Evolutionary conservation across 2,888 invertebrate genomes (phyloP), one percentile per base, ranked within the genome.

Genomic region (Pollenia angustigena): DNA sequence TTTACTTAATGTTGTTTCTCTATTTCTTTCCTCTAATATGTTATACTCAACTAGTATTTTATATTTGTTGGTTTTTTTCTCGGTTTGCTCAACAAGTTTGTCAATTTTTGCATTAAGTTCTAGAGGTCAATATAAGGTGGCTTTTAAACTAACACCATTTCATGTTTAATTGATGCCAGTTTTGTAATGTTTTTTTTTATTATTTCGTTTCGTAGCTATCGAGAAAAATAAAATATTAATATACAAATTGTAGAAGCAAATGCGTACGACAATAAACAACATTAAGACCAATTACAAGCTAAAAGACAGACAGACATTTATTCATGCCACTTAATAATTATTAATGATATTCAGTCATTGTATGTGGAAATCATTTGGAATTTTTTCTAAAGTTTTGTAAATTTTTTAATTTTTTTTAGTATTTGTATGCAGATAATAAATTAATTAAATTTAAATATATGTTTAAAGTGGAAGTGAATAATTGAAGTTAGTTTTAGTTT

Each of bases 31-130:
- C 42, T 75, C 44, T 75, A 48, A 52, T 11, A 66, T 79, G 66
- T 12, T 23, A 42, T 56, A 42, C 9, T 48, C 48, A 68, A 71
- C 60, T 85, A 23, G 84, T 76, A 76, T 81, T 81, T 86, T 74
- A 82, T 84, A 16, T 75, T 66, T 76, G 64, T 84, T 69, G 18
- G 44, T 83, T 85, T 89, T 90, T 90, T 89, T 90, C 88, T 89
- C 87, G 84, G 85, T 85, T 89, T 81, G 86, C 75, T 89, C 87
- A 90, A 91, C 91, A 90, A 90, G 91, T 91, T 91, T 90, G 90
- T 90, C 90, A 81, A 85, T 87, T 85, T 85, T 82, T 87, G 78
- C 83, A 87, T 91, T 90, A 90, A 89, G 89, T 91, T 91, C 89
- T 79, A 88, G 88, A 88, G 91, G 91, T 92, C 91, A 91, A 42